Evolutionary conservation across 2,888 invertebrate species (phyloP).

Genomic region (Eledona agricola): DNA sequence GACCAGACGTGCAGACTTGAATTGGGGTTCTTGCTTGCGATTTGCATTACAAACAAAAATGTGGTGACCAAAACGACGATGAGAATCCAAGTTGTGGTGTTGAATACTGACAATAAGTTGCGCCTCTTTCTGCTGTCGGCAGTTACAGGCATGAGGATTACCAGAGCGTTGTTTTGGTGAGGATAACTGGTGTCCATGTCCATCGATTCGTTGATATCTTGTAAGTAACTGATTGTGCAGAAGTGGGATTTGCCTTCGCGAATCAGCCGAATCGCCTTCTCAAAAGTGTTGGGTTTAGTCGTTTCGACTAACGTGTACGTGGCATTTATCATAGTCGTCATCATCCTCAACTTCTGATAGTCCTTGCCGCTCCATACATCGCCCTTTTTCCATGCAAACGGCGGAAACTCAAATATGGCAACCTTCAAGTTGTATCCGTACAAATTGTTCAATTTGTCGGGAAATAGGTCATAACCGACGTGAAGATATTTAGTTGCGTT

Average conservation of each 20-base stretch:
- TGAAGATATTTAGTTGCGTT: too few species aligned
- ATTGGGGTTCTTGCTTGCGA: too few species aligned
- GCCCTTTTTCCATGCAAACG: not conserved
- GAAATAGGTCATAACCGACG: too few species aligned
- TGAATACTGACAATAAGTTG: slow-evolving; percentile 12
- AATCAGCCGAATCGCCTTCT: not conserved
- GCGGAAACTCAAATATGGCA: slow-evolving; percentile 6
- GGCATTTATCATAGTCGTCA: slow-evolving; percentile 21
- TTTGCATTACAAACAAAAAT: not conserved
- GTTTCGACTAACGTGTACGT: slow-evolving; percentile 16
- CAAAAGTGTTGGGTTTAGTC: not conserved
- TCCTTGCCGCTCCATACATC: slow-evolving; percentile 14
- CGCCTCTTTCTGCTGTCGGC: slow-evolving; percentile 1
- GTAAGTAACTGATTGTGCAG: not conserved
- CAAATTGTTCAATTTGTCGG: slow-evolving; percentile 10
- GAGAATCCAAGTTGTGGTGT: slow-evolving; percentile 2
- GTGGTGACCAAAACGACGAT: not conserved
- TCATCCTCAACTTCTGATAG: slow-evolving; percentile 6
- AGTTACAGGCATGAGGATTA: slow-evolving; percentile 1
- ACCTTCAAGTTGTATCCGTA: slow-evolving; percentile 20
- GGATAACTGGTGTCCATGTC: slow-evolving; percentile 7
- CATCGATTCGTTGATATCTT: slow-evolving; percentile 4
- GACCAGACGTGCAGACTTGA: too few species aligned
- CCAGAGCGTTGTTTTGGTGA: slow-evolving; percentile 4
- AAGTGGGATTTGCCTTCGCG: slow-evolving; percentile 16